These are phyloP conservation scores for Pelusios castaneus DNA, from an alignment of 2,113 vertebrate genomes.

Conservation along the genomic window DNA sequence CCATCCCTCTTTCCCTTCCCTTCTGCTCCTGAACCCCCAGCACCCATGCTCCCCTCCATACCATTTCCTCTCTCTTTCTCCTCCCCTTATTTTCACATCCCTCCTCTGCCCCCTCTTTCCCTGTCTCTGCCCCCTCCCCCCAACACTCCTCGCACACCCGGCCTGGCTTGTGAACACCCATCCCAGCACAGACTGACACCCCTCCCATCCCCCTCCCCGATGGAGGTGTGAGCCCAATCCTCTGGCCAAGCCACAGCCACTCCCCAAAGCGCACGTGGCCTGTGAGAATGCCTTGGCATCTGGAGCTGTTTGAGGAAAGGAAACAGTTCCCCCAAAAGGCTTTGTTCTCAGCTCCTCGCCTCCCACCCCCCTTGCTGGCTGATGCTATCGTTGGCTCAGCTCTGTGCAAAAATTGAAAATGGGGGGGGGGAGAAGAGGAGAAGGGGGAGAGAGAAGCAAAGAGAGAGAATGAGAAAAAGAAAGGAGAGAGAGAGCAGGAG, in stretches of 20 bases:
- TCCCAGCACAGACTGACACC: neutral
- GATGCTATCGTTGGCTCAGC: slow-evolving; percentile 1
- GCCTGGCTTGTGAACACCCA: neutral
- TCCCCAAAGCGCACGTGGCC: neutral
- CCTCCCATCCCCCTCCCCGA: neutral
- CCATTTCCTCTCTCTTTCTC: no score
- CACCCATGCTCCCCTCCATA: no score
- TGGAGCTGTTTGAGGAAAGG: slow-evolving; percentile 26
- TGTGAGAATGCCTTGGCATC: neutral
- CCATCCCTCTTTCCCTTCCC: neutral
- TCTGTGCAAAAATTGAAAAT: neutral
- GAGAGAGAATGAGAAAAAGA: neutral
- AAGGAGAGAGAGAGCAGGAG: neutral
- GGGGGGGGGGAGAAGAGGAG: neutral
- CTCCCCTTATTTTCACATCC: neutral
- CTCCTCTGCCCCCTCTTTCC: neutral
- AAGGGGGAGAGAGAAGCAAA: neutral
- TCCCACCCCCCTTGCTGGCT: neutral
- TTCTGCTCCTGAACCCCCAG: neutral
- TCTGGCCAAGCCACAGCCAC: neutral
- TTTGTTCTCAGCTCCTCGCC: neutral
- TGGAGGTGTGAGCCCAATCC: neutral
- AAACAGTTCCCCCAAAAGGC: neutral
- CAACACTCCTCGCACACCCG: neutral
- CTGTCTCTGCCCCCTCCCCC: no score